Conservation (phyloP, 2,888 invertebrate genomes). For the Clistopyga incitator region DNA sequence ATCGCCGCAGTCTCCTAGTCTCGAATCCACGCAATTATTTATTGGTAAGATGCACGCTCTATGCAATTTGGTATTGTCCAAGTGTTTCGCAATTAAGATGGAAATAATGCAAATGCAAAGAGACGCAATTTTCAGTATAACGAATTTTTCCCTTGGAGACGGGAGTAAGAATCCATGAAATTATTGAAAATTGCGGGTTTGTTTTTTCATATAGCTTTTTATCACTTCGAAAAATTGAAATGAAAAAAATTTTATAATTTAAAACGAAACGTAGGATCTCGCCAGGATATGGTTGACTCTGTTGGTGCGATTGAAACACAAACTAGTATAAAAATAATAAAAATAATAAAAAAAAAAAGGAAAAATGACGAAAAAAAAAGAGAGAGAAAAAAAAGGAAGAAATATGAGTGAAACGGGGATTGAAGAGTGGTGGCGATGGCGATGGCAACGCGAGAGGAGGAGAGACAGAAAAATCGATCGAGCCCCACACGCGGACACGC, state of each 20-base stretch:
- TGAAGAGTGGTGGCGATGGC: slow-evolving; percentile 18
- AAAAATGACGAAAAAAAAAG: no score
- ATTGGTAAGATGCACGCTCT: neutral
- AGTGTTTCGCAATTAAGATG: no score
- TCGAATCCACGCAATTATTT: neutral
- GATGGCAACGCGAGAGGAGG: slow-evolving; percentile 30
- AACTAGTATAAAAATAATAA: slow-evolving; percentile 38
- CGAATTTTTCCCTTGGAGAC: no score
- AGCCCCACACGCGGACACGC: slow-evolving; percentile 76
- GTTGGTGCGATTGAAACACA: slow-evolving; percentile 53
- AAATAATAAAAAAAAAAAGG: no score
- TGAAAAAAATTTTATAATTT: slow-evolving; percentile 44
- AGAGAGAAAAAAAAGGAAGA: slow-evolving; percentile 40
- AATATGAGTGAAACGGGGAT: slow-evolving; percentile 44
- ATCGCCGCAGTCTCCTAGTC: no score
- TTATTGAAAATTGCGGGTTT: neutral
- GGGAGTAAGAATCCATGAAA: neutral
- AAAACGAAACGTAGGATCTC: slow-evolving; percentile 19
- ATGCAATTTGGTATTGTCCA: no score
- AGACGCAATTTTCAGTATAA: no score
- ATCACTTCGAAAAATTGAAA: slow-evolving; percentile 21
- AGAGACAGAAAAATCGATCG: slow-evolving; percentile 77
- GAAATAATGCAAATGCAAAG: no score
- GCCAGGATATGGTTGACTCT: slow-evolving; percentile 39
- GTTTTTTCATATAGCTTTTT: no score